Percentiles rank a stretch among this genome's conserved stretches.
phyloP scores from a whole-genome alignment of 2,797 vertebrate genomes.

The Pangasius larnaudii region DNA sequence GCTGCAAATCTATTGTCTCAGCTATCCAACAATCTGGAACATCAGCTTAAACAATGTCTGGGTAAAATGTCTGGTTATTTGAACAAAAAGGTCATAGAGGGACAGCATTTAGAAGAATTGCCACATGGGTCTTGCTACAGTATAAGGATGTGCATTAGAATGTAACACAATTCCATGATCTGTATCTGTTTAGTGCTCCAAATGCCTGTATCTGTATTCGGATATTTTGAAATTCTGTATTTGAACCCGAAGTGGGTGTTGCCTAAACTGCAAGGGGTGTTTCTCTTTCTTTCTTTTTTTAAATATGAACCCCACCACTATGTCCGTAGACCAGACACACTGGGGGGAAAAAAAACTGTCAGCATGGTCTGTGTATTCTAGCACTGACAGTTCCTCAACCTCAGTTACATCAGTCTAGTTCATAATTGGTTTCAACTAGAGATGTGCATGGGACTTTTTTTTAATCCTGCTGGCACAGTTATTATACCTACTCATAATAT shows the following conservation, averaged over 20 bases:
- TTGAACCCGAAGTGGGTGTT: neutral
- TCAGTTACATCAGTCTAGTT: neutral
- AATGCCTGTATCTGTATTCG: neutral
- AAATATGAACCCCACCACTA: neutral
- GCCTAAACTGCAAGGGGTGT: neutral
- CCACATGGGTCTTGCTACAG: neutral
- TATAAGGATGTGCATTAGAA: neutral
- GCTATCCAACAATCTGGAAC: slow-evolving; percentile 37
- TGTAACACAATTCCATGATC: neutral
- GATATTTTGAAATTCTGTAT: neutral
- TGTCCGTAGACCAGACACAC: neutral
- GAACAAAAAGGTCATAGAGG: slow-evolving; percentile 28
- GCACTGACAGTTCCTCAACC: neutral
- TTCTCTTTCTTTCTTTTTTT: neutral
- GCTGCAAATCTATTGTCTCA: slow-evolving; percentile 38
- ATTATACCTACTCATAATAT: neutral
- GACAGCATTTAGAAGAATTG: slow-evolving; percentile 18
- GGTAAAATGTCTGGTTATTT: slow-evolving; percentile 51
- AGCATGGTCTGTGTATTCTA: neutral
- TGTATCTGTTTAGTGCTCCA: neutral
- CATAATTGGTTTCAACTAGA: neutral
- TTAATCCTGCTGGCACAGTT: neutral
- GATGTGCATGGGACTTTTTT: neutral
- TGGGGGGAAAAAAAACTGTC: neutral
- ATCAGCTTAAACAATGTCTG: slow-evolving; percentile 42